Evolutionary conservation across 2,797 vertebrate species (phyloP).

Genomic region (Oreochromis mossambicus): DNA sequence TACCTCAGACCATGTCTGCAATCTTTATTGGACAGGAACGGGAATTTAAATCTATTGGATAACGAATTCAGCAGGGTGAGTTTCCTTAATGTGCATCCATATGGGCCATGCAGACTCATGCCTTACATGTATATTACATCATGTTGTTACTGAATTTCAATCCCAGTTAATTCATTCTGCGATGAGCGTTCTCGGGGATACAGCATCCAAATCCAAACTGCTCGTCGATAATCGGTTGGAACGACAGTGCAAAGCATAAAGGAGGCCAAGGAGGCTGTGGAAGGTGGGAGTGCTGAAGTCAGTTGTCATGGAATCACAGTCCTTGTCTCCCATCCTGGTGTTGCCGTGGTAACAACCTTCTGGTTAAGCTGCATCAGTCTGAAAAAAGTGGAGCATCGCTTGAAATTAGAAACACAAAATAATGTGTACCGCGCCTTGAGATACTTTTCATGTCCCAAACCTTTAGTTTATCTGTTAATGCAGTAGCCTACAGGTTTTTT

Average conservation of each 20-base stretch:
- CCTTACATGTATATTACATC: not conserved
- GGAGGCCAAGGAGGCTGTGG: slow-evolving; percentile 33
- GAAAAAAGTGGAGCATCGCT: slow-evolving; percentile 69
- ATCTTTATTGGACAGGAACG: not conserved
- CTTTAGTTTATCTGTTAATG: not conserved
- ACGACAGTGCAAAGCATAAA: slow-evolving; percentile 17
- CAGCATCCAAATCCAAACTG: not conserved
- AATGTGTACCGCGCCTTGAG: not conserved
- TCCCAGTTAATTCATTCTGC: not conserved
- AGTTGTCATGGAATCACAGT: slow-evolving; percentile 71
- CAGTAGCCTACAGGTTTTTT: not conserved
- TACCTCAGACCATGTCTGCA: not conserved
- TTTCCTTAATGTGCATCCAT: not conserved
- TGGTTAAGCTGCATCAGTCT: slow-evolving; percentile 68
- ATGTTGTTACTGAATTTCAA: not conserved
- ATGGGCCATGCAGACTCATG: not conserved
- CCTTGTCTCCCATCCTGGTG: slow-evolving; percentile 60
- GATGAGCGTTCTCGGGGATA: not conserved
- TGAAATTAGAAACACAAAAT: slow-evolving; percentile 69
- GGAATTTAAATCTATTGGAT: not conserved
- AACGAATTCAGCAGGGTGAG: not conserved
- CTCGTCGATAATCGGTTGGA: slow-evolving; percentile 24
- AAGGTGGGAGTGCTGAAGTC: slow-evolving; percentile 56
- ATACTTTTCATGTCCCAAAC: not conserved
- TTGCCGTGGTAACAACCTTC: slow-evolving; percentile 79